A percentile compares a stretch with the other conserved stretches of the same genome.
phyloP scores from a whole-genome alignment of 2,888 invertebrate genomes.

The Zygaena filipendulae region DNA sequence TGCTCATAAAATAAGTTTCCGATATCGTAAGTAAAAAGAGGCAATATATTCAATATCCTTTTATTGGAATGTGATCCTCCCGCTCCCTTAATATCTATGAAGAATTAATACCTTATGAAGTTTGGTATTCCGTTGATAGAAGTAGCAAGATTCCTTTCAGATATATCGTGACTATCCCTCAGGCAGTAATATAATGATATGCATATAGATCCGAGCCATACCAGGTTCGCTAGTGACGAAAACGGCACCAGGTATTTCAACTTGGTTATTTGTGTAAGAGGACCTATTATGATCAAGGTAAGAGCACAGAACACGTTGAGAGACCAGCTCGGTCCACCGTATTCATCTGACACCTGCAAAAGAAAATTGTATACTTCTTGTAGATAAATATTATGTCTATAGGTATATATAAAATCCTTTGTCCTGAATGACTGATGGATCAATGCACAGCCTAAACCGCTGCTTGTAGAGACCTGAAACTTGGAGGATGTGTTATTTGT shows the following conservation, averaged over 20 bases:
- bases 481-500: too few relatives aligned
- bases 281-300: conserved; percentile 73
- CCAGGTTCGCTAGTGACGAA: conserved; percentile 87
- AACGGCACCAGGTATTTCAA: conserved; percentile 89
- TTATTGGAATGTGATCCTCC: too few relatives aligned
- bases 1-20: too few relatives aligned
- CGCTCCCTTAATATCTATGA: too few relatives aligned
- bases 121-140: conserved; percentile 76
- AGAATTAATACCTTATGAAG: conserved; percentile 83
- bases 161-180: conserved; percentile 48
- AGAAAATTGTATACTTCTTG: too few relatives aligned
- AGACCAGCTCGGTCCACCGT: conserved; percentile 63
- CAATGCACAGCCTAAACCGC: too few relatives aligned
- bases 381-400: too few relatives aligned
- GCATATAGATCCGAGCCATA: conserved; percentile 81
- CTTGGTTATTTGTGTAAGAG: conserved; percentile 79
- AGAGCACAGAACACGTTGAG: conserved; percentile 73
- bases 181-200: conserved; percentile 88
- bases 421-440: too few relatives aligned
- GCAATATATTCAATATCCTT: too few relatives aligned
- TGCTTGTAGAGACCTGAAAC: too few relatives aligned
- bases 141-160: conserved; percentile 52
- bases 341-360: conserved; percentile 64
- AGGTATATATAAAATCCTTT: too few relatives aligned
- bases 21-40: too few relatives aligned